Evolutionary conservation across 2,797 vertebrate genomes (phyloP).

Genomic region (Halcyon badia): DNA sequence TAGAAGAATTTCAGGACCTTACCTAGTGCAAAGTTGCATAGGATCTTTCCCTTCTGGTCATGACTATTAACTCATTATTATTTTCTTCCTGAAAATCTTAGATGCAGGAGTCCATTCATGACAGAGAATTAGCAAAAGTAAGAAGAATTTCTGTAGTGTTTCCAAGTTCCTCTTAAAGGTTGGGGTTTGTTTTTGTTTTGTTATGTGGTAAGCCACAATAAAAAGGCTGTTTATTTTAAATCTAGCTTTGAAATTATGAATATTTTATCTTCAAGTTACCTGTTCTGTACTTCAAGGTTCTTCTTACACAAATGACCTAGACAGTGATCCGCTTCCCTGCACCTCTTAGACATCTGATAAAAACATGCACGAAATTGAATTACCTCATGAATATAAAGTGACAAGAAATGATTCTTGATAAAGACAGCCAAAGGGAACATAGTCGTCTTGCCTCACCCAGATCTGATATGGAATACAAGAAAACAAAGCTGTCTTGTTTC

Average conservation of each 20-base stretch:
- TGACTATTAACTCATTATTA: neutral
- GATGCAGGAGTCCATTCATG: neutral
- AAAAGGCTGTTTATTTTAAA: neutral
- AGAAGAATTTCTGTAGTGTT: neutral
- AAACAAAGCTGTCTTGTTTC: neutral
- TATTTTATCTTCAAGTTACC: neutral
- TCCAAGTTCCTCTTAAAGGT: neutral
- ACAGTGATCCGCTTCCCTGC: neutral
- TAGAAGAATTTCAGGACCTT: neutral
- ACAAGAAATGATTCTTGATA: conserved; percentile 27
- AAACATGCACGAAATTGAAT: conserved; percentile 27
- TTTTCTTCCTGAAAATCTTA: neutral
- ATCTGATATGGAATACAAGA: neutral
- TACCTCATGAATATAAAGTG: conserved; percentile 57
- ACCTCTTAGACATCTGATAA: conserved; percentile 21
- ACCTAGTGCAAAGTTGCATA: neutral
- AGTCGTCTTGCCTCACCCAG: neutral
- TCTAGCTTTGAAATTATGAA: conserved; percentile 5
- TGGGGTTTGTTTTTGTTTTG: neutral
- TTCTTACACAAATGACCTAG: conserved; percentile 32
- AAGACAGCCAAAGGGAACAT: conserved; percentile 24
- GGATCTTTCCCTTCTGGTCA: neutral
- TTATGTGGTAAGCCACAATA: neutral
- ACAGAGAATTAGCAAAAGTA: neutral
- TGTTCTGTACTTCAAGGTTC: neutral